Base-by-base conservation (phyloP, 1,140 invertebrate genomes). In the Drosophila cardini region DNA sequence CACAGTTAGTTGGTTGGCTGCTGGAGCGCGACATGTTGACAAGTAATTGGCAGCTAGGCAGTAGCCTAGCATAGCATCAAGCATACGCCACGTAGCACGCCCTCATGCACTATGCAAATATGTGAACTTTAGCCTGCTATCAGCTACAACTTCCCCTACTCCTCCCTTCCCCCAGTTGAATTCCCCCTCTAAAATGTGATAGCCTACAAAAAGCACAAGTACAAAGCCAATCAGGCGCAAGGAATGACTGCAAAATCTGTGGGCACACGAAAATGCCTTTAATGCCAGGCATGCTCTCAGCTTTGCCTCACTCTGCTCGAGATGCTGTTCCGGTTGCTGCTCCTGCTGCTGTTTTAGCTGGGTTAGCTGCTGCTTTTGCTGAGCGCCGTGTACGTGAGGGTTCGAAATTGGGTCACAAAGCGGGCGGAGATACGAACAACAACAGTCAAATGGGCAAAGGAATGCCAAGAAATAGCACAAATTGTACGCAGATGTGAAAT, bases 201-300 rank as follows among this genome's bases (percentile, higher is more conserved):
- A 48, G 71, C 32, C 10, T 10, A 57, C 32, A 70, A 80, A 78
- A 72, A 76, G 69, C 70, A 72, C 72, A 69, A 70, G 69, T 68
- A 72, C 76, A 80, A 70, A 75, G 79, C 79, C 83, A 87, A 87
- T 87, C 79, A 77, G 61, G 83, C 83, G 69, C 46, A 80, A 77
- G 83, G 69, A 83, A 68, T 87, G 83, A 82, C 65, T 83, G 69
- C 69, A 80, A 73, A 83, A 87, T 87, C 83, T 87, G 83, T 67
- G 76, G 83, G 72, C 69, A 68, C 42, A 61, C 26, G 36, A 73
- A 73, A 86, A 87, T 86, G 76, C 84, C 83, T 86, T 77, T 78
- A 87, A 83, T 77, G 57, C 76, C 62, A 46, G 68, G 63, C 76
- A 58, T 69, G 58, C 74, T 50, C 64, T 58, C 21, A 26, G 52